Evolutionary conservation across 2,888 invertebrate species (phyloP).

Genomic region (Sarcophaga carnaria): DNA sequence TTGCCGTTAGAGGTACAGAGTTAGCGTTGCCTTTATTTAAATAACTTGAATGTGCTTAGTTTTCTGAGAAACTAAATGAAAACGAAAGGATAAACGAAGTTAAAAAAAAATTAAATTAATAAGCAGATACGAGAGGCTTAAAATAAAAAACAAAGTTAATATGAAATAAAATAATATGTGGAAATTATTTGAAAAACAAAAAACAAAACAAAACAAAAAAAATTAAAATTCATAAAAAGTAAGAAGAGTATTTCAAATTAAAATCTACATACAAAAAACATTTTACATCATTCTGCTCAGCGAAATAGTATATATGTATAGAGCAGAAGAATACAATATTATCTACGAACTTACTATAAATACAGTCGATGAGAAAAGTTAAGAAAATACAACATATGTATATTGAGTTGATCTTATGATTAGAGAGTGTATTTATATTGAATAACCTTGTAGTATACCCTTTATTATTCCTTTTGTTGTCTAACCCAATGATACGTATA

Average conservation of each 20-base stretch:
- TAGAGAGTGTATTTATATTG: too few species aligned
- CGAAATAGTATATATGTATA: neutral
- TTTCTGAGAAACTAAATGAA: neutral
- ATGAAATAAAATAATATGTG: slow-evolving; percentile 39
- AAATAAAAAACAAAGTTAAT: slow-evolving; percentile 15
- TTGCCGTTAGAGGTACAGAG: too few species aligned
- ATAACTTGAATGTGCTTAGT: too few species aligned
- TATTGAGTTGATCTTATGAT: neutral
- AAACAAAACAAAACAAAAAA: neutral
- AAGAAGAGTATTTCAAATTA: slow-evolving; percentile 10
- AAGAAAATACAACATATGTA: neutral
- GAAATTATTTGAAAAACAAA: neutral
- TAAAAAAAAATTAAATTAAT: slow-evolving; percentile 29
- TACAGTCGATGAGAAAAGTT: slow-evolving; percentile 3
- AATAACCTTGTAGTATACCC: too few species aligned
- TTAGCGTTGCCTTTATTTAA: too few species aligned
- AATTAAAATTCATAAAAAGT: neutral
- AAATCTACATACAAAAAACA: slow-evolving; percentile 33
- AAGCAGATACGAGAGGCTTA: slow-evolving; percentile 1
- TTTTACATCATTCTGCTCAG: slow-evolving; percentile 8
- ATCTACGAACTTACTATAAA: neutral
- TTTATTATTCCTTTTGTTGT: too few species aligned
- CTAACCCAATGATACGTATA: too few species aligned
- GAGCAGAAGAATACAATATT: neutral
- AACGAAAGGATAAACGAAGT: neutral